phyloP scores from a whole-genome alignment of 2,797 vertebrate genomes.

The Arctocebus calabarensis region DNA sequence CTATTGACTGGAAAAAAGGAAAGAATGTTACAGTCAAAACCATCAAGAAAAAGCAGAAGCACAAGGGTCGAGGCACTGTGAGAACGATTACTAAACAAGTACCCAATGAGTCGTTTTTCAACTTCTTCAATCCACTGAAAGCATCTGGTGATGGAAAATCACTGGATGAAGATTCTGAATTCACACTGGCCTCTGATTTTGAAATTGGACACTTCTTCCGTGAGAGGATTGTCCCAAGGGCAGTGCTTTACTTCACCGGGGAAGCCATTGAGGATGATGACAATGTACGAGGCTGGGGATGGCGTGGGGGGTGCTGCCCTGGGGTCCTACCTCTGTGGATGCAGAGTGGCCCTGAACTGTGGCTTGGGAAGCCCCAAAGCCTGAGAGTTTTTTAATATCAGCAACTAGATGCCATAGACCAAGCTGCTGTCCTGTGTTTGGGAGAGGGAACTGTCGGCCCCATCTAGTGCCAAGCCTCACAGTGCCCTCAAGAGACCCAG shows the following conservation, averaged over 20 bases:
- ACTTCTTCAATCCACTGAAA: slow-evolving; percentile 97
- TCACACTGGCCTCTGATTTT: slow-evolving; percentile 96
- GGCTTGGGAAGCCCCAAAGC: not conserved
- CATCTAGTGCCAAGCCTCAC: rapidly evolving
- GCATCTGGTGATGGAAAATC: slow-evolving; percentile 46
- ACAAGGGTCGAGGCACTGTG: slow-evolving; percentile 97
- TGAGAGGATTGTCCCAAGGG: slow-evolving; percentile 97
- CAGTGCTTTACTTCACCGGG: slow-evolving; percentile 98
- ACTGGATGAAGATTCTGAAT: slow-evolving; percentile 96
- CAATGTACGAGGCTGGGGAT: slow-evolving; percentile 90
- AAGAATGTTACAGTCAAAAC: slow-evolving; percentile 97
- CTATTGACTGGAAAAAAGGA: slow-evolving; percentile 98
- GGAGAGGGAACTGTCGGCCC: not conserved
- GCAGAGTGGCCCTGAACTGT: not conserved
- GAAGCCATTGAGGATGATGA: slow-evolving; percentile 98
- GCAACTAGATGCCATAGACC: rapidly evolving
- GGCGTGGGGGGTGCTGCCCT: not conserved
- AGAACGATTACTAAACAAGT: slow-evolving; percentile 97
- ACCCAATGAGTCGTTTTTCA: slow-evolving; percentile 98
- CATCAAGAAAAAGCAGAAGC: slow-evolving; percentile 99
- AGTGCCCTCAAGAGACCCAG: not conserved
- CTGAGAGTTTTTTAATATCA: not conserved
- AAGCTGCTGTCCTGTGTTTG: rapidly evolving
- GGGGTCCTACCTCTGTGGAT: not conserved
- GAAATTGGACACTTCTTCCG: slow-evolving; percentile 99